Base-by-base conservation (phyloP, 2,113 vertebrate species). In the Albula glossodonta region DNA sequence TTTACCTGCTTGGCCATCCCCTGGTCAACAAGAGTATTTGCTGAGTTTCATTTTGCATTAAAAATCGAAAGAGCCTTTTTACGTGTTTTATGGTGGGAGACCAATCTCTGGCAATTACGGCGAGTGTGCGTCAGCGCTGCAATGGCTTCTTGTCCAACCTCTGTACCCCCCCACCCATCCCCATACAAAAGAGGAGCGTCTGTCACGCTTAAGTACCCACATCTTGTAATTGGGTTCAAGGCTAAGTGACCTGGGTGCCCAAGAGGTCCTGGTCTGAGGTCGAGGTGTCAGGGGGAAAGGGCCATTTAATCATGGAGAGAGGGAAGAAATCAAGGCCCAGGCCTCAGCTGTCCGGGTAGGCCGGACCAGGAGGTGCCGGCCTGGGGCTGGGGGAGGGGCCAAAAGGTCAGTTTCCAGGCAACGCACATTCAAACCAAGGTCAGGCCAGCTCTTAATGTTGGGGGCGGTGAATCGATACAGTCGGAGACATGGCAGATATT, bases 141-240 rank as follows among this genome's bases (percentile, higher is more conserved):
- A 90, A 93, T 90, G 89, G 92, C 92, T 92, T 86, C 77, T 93
- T 94, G 91, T 92, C 89, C 90, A 25, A 56, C 53, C 12, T 41
- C 31, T 41, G 1, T 41, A 41, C 31, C 31, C n/a, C 56, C 56
- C 3, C 91, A 82, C 89, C 90, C 90, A 94, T 91, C 94, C 94
- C 94, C 95, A 93, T 89, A 92, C 91, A 92, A 91, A 92, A 93
- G 89, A 91, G 79, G 81, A 15, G 90, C 48, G 85, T 77, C 89
- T 94, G 95, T 94, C 94, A 94, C 91, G 91, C 93, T 94, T 94
- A 95, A 95, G 93, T 95, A 94, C 95, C 94, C 95, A 95, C 95
- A 95, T 96, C 95, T 95, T 95, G 95, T 96, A 96, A 96, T 96
- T 96, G 95, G 93, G 95, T 95, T 96, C 95, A 96, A 96, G 95